These are phyloP conservation scores for Clarias magur DNA, from an alignment of 2,113 vertebrate species.

Conservation along the genomic window DNA sequence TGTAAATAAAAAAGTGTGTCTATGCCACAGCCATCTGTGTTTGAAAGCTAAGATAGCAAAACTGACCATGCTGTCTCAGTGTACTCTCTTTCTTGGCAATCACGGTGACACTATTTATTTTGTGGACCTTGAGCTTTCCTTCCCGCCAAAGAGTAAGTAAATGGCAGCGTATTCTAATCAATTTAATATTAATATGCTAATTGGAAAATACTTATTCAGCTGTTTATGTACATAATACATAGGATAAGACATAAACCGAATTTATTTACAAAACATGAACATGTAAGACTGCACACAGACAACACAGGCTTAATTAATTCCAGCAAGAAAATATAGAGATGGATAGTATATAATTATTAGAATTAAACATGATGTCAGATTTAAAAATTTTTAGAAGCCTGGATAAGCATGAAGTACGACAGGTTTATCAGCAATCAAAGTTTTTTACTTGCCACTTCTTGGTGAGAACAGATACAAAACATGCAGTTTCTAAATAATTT, in stretches of 20 bases:
- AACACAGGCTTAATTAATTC: background rate
- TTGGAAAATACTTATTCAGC: background rate
- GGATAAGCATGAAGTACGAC: background rate
- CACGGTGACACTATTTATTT: background rate
- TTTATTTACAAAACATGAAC: background rate
- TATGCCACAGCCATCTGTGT: background rate
- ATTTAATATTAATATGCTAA: background rate
- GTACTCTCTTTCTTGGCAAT: background rate
- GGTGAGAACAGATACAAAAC: too few relatives aligned
- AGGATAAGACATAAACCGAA: background rate
- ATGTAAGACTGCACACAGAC: background rate
- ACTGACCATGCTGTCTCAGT: background rate
- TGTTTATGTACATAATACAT: background rate
- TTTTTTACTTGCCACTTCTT: too few relatives aligned
- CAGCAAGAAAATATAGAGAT: background rate
- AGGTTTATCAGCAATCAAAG: background rate
- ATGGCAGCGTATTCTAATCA: background rate
- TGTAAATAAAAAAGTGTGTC: background rate
- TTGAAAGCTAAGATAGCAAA: background rate
- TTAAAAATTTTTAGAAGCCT: background rate
- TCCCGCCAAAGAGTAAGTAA: background rate
- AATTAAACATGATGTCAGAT: background rate
- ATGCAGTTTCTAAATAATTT: too few relatives aligned
- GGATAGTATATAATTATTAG: background rate
- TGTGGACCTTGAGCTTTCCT: background rate